A percentile compares a stretch with the other conserved stretches of the same genome.
Evolutionary conservation across 2,113 vertebrate genomes (phyloP).

Genomic region (Aldabrachelys gigantea): DNA sequence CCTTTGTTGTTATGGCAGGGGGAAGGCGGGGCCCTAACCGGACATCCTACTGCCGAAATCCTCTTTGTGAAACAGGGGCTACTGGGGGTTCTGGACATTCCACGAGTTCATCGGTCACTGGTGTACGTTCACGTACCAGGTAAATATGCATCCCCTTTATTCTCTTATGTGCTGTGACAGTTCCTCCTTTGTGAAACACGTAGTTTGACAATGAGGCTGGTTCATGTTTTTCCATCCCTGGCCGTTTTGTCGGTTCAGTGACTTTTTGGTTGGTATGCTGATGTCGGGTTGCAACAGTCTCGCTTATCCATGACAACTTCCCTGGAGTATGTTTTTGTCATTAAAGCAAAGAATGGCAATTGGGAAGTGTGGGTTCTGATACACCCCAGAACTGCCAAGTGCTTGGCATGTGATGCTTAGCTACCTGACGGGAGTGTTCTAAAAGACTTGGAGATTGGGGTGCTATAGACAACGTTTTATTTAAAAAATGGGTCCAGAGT

Average conservation of each 20-base stretch:
- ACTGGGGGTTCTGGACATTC: slow-evolving; percentile 86
- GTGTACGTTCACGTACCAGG: slow-evolving; percentile 93
- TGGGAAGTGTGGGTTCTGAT: not conserved
- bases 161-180: fast-evolving
- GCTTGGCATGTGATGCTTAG: not conserved
- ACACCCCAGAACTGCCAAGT: not conserved
- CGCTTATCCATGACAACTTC: fast-evolving
- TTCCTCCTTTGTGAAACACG: not conserved
- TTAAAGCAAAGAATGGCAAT: not conserved
- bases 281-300: not conserved
- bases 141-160: not conserved
- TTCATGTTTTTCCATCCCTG: not conserved
- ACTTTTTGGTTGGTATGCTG: fast-evolving
- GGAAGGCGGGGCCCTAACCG: slow-evolving; percentile 95
- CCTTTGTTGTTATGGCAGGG: slow-evolving; percentile 86
- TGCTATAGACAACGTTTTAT: fast-evolving
- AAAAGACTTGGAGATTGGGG: not conserved
- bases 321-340: fast-evolving
- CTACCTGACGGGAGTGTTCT: not conserved
- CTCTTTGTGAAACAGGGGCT: slow-evolving; percentile 90
- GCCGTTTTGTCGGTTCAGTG: not conserved
- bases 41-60: slow-evolving; percentile 92
- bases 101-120: slow-evolving; percentile 89
- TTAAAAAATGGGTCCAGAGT: not conserved
- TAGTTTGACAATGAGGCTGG: not conserved